Conservation (phyloP, 1,140 invertebrate species). For the Holcopasites calliopsidis region DNA sequence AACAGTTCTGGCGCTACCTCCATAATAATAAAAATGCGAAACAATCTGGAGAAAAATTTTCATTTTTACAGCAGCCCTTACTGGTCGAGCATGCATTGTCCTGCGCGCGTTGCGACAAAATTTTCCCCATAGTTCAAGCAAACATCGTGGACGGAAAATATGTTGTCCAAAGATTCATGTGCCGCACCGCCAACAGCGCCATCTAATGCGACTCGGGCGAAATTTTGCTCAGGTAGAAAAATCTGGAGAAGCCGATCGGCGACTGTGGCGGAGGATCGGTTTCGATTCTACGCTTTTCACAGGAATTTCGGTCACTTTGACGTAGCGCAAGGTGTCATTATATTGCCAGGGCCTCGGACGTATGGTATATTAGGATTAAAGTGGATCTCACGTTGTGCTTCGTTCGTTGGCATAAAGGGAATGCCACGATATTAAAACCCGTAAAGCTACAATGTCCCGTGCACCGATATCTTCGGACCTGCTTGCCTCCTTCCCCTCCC, state of each 20-base stretch:
- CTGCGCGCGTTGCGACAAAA: slow-evolving; percentile 49
- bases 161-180: slow-evolving; percentile 45
- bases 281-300: not conserved
- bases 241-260: not conserved
- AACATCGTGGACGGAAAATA: slow-evolving; percentile 53
- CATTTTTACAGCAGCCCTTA: slow-evolving; percentile 29
- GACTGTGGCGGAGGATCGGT: slow-evolving; percentile 9
- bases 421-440: slow-evolving; percentile 72
- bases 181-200: slow-evolving; percentile 6
- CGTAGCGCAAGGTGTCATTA: slow-evolving; percentile 43
- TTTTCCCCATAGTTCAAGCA: slow-evolving; percentile 54
- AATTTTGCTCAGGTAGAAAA: slow-evolving; percentile 36
- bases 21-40: rapidly evolving
- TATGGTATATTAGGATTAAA: slow-evolving; percentile 76
- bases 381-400: slow-evolving; percentile 70
- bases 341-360: slow-evolving; percentile 58
- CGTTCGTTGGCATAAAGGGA: slow-evolving; percentile 74
- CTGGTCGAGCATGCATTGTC: not conserved
- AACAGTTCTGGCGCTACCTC: not conserved
- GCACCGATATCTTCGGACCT: slow-evolving; percentile 32
- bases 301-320: not conserved
- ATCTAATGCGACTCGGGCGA: slow-evolving; percentile 21
- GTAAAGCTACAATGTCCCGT: slow-evolving; percentile 48
- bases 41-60: slow-evolving; percentile 63
- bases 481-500: not conserved